phyloP scores from a whole-genome alignment of 2,113 vertebrate species.

The Pomatorhinus ruficollis region DNA sequence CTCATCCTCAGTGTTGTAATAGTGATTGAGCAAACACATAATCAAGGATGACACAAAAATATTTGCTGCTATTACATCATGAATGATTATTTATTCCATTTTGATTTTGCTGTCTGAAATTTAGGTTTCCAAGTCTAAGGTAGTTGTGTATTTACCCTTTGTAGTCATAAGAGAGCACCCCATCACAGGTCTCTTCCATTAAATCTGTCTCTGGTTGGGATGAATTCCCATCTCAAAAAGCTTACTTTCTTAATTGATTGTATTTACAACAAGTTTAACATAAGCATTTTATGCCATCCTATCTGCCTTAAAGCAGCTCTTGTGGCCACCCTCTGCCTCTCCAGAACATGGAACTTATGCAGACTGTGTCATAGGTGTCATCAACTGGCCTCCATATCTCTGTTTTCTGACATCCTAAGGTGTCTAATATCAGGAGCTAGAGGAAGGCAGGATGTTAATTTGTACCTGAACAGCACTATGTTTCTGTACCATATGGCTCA shows the following conservation, averaged over 20 bases:
- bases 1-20: background rate
- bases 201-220: background rate
- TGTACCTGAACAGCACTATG: background rate
- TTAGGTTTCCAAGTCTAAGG: background rate
- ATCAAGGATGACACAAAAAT: background rate
- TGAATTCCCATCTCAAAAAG: background rate
- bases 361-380: background rate
- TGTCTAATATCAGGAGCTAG: background rate
- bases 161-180: background rate
- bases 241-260: background rate
- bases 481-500: background rate
- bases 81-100: background rate
- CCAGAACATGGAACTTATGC: background rate
- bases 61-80: background rate
- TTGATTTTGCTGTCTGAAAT: background rate
- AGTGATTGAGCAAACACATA: background rate
- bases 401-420: background rate
- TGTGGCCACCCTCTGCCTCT: background rate
- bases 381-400: background rate
- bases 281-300: background rate
- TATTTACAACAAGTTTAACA: background rate
- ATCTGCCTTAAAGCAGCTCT: background rate
- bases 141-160: background rate
- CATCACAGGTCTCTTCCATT: background rate
- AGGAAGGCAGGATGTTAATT: background rate